phyloP scores from a whole-genome alignment of 1,140 invertebrate genomes.

The Orchestia grillus region DNA sequence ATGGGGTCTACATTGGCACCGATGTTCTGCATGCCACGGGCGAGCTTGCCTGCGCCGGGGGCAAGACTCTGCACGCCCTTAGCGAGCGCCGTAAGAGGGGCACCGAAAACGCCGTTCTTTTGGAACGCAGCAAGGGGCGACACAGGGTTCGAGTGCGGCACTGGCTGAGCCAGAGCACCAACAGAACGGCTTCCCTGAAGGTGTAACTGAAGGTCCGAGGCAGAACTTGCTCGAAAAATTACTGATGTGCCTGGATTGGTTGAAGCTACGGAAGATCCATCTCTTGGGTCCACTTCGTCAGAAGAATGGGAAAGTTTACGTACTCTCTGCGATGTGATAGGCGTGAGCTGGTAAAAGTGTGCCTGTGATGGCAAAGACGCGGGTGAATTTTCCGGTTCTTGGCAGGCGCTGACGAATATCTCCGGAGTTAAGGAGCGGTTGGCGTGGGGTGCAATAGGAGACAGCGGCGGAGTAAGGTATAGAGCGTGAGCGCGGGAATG shows the following conservation, averaged over 20 bases:
- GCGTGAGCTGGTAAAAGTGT: constrained; percentile 57
- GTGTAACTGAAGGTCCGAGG: constrained; percentile 15
- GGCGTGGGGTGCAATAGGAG: neutral
- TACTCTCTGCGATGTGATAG: constrained; percentile 71
- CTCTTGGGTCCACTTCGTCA: constrained; percentile 74
- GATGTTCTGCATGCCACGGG: constrained; percentile 85
- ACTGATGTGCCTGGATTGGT: constrained; percentile 17
- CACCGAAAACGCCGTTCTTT: constrained; percentile 74
- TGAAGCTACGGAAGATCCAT: neutral
- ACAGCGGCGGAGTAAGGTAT: neutral
- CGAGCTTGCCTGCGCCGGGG: constrained; percentile 75
- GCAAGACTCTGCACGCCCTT: constrained; percentile 61
- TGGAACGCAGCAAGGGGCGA: constrained; percentile 63
- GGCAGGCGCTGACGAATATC: constrained; percentile 49
- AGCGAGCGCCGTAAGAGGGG: constrained; percentile 72
- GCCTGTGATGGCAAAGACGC: constrained; percentile 1
- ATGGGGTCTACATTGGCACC: constrained; percentile 85
- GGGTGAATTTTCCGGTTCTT: neutral
- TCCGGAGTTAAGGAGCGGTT: constrained; percentile 49
- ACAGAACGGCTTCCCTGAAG: neutral
- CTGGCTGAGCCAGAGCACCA: constrained; percentile 20
- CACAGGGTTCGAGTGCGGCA: constrained; percentile 68
- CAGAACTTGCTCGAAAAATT: neutral
- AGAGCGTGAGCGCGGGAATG: neutral
- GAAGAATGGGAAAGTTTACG: constrained; percentile 76